A percentile compares a stretch with the other conserved stretches of the same genome.
Evolutionary conservation across 2,113 vertebrate species (phyloP).

Genomic region (Psammodynastes pulverulentus): DNA sequence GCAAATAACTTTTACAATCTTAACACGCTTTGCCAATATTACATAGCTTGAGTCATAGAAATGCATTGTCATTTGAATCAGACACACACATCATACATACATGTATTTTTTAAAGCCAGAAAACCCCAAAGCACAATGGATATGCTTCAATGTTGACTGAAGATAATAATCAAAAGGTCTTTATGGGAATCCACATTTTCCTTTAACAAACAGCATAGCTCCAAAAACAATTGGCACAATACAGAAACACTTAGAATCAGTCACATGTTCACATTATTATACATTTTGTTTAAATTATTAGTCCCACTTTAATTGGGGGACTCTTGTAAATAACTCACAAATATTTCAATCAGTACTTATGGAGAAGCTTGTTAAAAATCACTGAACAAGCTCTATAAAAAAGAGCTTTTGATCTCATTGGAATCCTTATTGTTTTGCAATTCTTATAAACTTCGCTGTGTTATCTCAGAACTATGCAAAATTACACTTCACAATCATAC

Average conservation of each 20-base stretch:
- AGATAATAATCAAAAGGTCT: slow-evolving; percentile 28
- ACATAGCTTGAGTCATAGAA: slow-evolving; percentile 32
- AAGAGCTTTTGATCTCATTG: background rate
- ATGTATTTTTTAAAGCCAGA: slow-evolving; percentile 18
- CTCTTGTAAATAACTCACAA: slow-evolving; percentile 31
- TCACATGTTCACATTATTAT: slow-evolving; percentile 41
- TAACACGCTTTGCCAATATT: slow-evolving; percentile 44
- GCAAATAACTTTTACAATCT: slow-evolving; percentile 33
- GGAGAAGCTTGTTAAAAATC: slow-evolving; percentile 17
- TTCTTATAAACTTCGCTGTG: background rate
- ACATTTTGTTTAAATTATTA: slow-evolving; percentile 33
- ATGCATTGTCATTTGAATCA: slow-evolving; percentile 41
- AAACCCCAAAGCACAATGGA: slow-evolving; percentile 23
- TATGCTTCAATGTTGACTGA: slow-evolving; percentile 37
- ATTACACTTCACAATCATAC: background rate
- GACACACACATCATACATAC: slow-evolving; percentile 12
- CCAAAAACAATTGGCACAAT: slow-evolving; percentile 39
- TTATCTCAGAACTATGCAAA: slow-evolving; percentile 25
- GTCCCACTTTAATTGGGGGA: slow-evolving; percentile 1
- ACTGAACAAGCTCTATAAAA: slow-evolving; percentile 20
- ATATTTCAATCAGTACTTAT: slow-evolving; percentile 31
- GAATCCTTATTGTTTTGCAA: slow-evolving; percentile 26
- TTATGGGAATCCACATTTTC: slow-evolving; percentile 32
- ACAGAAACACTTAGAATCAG: slow-evolving; percentile 32
- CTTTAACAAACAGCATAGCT: slow-evolving; percentile 37